A percentile compares a stretch with the other conserved stretches of the same genome.
Conservation (phyloP, 2,888 invertebrate species). For the Tortrix viridana region DNA sequence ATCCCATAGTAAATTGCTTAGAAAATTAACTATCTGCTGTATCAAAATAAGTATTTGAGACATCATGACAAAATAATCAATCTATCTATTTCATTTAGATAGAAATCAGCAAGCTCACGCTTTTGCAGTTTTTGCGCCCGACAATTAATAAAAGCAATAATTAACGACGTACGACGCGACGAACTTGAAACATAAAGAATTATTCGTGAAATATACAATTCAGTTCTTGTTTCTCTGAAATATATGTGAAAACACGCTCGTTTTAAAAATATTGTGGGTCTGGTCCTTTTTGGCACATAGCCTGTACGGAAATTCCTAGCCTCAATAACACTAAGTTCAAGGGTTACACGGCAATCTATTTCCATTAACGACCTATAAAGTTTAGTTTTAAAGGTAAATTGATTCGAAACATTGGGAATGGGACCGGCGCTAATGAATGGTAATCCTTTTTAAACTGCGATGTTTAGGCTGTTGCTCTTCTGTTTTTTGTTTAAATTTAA, state of each 20-base stretch:
- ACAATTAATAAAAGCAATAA: no score
- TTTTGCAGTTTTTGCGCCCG: no score
- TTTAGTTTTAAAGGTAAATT: conserved; percentile 46
- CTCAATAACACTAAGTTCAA: conserved; percentile 51
- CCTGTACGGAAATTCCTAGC: conserved; percentile 42
- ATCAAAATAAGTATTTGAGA: no score
- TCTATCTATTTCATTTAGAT: no score
- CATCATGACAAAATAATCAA: no score
- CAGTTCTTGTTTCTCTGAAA: no score
- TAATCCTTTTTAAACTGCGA: conserved; percentile 16
- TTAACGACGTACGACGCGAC: no score
- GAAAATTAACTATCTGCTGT: no score
- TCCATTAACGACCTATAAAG: conserved; percentile 48
- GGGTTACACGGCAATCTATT: conserved; percentile 55
- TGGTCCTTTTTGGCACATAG: not conserved
- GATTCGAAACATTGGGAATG: conserved; percentile 55
- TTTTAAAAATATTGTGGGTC: not conserved
- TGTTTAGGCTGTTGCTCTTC: conserved; percentile 6
- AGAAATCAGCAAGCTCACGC: no score
- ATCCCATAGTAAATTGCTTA: no score
- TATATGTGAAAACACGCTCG: not conserved
- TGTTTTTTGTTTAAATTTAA: conserved; percentile 3
- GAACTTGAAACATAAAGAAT: no score
- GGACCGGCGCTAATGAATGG: conserved; percentile 37
- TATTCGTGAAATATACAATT: no score